Base-by-base conservation (phyloP, 2,797 vertebrate species). In the Trachurus trachurus region DNA sequence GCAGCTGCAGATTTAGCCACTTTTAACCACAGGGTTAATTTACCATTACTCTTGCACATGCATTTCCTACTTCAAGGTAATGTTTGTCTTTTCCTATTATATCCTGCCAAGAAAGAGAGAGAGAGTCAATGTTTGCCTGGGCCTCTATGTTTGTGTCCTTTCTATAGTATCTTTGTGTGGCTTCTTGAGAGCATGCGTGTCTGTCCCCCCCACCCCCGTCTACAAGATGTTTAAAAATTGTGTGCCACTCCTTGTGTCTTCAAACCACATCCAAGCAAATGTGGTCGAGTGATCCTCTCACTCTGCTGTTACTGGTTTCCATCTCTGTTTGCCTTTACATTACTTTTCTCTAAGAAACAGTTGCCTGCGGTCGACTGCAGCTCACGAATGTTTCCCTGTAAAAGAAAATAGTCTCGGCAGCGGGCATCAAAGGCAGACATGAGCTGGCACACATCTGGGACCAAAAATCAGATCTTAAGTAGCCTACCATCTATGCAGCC, bases 371-470 rank as follows among this genome's bases (percentile, higher is more conserved):
- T 88, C 16, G 16, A 66, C 69, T 58, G 40, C 52, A n/a, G 7
- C 82, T 87, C 85, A 84, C 75, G 61, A 83, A 86, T 31, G 53
- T 50, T 66, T 60, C 47, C 66, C 62, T 52, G 52, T 86, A 40
- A 71, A 84, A 78, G 65, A 68, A 70, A 70, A 66, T 16, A 45
- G 15, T 54, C 40, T 57, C 29, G 9, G 59, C 31, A 47, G 22
- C 39, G 59, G 67, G 81, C 75, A 83, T 91, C 78, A 90, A 90
- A 90, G 85, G 70, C 66, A 69, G 79, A 81, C 74, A 70, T 81
- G 76, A 84, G 79, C 78, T 88, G 83, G 87, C 59, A 76, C 76
- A 88, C 87, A 93, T 89, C 74, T 93, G 88, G 75, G 59, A 66
- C 58, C 40, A 37, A 75, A 75, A 76, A 78, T 67, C 61, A 53